Base-by-base conservation (phyloP, 1,140 invertebrate species). In the Caenorhabditis briggsae region DNA sequence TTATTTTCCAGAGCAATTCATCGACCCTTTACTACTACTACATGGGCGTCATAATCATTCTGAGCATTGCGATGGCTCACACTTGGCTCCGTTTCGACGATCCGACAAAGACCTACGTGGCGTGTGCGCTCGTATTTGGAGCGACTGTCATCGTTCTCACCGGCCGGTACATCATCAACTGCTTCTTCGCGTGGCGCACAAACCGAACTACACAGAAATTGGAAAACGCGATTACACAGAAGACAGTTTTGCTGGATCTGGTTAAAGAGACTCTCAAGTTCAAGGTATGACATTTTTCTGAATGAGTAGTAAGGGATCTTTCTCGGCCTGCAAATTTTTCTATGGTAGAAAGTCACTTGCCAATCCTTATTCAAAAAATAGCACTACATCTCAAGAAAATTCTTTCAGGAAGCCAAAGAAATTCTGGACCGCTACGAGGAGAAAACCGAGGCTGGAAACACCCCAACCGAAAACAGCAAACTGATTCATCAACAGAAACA, bases 41-140 rank as follows among this genome's bases (percentile, higher is more conserved):
- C 46, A 78, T 78, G 70, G 25, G 70, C 20, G 23, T 78, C 20
- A 41, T 78, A 7, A 33, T 78, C 9, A 11, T 50, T 50, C 14
- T 78, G 70, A 78, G 70, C 20, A 78, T 78, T 78, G 70, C 70
- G 14, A 78, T 78, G 70, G 70, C 70, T 14, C 70, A 78, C 70
- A 78, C 70, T 0, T 78, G 70, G 70, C 70, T 78, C 8, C 50
- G 70, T 53, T 78, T 78, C 46, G 70, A 78, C 20, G 70, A 78
- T 12, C 70, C 70, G 3, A 48, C 43, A 41, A 78, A 78, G 18
- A 78, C 46, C 2, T 78, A 78, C 14, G 70, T 78, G 70, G 70
- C 70, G 9, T 78, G 70, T 50, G 70, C 70, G 2, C 23, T 78
- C 3, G 11, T 53, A 0, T 78, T 78, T 5, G 70, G 70, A 23